Base-by-base conservation (phyloP, 2,888 invertebrate species). In the Papilio elwesi region DNA sequence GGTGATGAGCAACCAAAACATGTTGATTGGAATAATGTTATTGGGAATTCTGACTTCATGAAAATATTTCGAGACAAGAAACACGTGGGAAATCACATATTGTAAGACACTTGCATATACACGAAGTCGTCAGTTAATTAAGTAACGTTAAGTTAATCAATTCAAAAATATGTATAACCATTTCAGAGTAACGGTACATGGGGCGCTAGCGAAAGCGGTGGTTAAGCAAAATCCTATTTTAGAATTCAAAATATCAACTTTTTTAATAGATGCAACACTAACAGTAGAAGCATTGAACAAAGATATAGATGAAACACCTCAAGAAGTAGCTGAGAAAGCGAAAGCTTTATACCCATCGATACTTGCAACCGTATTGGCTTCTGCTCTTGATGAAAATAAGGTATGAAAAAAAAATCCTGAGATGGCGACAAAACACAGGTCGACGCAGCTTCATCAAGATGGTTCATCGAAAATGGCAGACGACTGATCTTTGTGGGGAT, bases 131-230 rank as follows among this genome's bases (percentile, higher is more conserved):
- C n/a, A n/a, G n/a, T n/a, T n/a, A 64, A 43, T 26, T 53, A 51
- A 52, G 26, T 26, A 26, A 26, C 26, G 1, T 4, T 2, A 4
- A 26, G 1, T 26, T 26, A 1, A 26, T 26, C 26, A 26, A 26
- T 26, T 26, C 26, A 26, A 26, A 26, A 26, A 26, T 26, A 26
- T 26, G 1, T 49, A n/a, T 51, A 57, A 36, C 52, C 47, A 52
- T 68, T 85, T 15, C 79, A 93, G 93, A 68, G 88, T 93, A 80
- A 90, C 91, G 53, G 82, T 91, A 7, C 93, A 94, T 74, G 93
- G 93, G 11, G 89, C 92, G 0, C 74, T 94, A 74, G 93, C 94
- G 3, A 92, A 91, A 75, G 93, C 93, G 78, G 89, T 94, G 9
- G 87, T 94, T 0, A 87, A 87, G 36, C 92, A 93, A 73, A 94